A percentile compares a stretch with the other conserved stretches of the same genome.
Conservation (phyloP, 37 sponge, comb jelly and placozoan genomes). For the Beroe ovata region DNA sequence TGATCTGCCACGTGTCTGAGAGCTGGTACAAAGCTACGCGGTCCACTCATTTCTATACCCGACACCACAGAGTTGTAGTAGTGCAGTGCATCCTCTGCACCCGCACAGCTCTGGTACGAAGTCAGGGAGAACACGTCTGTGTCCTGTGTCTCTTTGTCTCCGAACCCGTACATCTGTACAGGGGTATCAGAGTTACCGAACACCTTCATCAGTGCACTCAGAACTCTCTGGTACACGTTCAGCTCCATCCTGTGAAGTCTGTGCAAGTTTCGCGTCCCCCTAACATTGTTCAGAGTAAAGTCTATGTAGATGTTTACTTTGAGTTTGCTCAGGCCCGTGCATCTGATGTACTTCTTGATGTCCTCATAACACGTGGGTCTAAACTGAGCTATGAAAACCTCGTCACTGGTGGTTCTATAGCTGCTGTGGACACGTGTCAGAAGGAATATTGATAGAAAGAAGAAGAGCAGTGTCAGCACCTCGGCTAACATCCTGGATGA, state of each 20-base stretch:
- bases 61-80: constrained; percentile 5
- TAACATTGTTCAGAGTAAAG: constrained; percentile 27
- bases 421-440: neutral
- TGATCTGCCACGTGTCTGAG: constrained; percentile 10
- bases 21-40: constrained; percentile 9
- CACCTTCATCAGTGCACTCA: neutral
- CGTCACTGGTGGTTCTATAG: neutral
- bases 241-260: neutral
- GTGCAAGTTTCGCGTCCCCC: constrained; percentile 10
- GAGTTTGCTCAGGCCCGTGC: neutral
- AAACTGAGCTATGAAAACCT: constrained; percentile 17
- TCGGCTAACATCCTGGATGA: neutral
- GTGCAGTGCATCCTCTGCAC: neutral
- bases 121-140: constrained; percentile 35
- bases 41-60: constrained; percentile 29
- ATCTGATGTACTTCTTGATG: constrained; percentile 8
- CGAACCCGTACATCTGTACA: neutral
- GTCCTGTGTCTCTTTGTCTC: constrained; percentile 7
- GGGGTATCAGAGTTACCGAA: constrained; percentile 8
- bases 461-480: neutral
- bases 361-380: neutral
- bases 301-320: constrained; percentile 37
- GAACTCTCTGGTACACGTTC: neutral
- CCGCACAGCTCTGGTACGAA: neutral
- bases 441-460: neutral